Percentiles rank a stretch among this genome's conserved stretches.
These are phyloP conservation scores for Lasioglossum albipes DNA, from an alignment of 1,140 invertebrate species.

Conservation along the genomic window DNA sequence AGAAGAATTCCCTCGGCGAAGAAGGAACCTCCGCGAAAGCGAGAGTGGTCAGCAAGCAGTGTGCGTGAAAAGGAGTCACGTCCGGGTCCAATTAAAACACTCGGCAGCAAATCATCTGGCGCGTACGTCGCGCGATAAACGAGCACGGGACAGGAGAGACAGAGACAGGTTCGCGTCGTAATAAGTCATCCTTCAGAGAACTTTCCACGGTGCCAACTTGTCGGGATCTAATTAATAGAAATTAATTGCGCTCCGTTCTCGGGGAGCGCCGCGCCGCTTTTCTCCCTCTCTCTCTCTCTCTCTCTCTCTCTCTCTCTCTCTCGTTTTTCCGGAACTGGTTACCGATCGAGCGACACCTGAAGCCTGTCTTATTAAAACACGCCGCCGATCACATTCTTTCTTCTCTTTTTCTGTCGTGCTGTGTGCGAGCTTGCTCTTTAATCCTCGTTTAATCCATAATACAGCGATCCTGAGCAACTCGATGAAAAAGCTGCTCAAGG, in stretches of 20 bases:
- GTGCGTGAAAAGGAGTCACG: constrained; percentile 40
- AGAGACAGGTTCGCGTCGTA: constrained; percentile 11
- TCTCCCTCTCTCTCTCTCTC: not conserved
- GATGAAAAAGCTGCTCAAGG: too few relatives aligned
- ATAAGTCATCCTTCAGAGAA: constrained; percentile 40
- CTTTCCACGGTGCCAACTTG: constrained; percentile 22
- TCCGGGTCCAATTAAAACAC: constrained; percentile 52
- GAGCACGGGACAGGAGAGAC: constrained; percentile 11
- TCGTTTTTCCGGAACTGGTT: not conserved
- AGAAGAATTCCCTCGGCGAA: not conserved
- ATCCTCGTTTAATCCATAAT: too few relatives aligned
- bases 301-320: too few relatives aligned
- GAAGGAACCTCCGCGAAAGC: constrained; percentile 38
- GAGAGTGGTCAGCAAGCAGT: constrained; percentile 40
- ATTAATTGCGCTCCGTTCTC: constrained; percentile 36
- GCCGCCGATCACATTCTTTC: not conserved
- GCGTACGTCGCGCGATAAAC: constrained; percentile 29
- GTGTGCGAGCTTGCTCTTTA: too few relatives aligned
- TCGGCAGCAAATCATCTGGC: constrained; percentile 55
- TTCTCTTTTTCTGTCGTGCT: too few relatives aligned
- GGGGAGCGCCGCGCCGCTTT: not conserved
- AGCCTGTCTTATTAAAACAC: constrained; percentile 34
- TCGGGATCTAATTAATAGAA: constrained; percentile 52
- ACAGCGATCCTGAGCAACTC: too few relatives aligned
- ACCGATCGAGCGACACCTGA: constrained; percentile 4